A percentile compares a stretch with the other conserved stretches of the same genome.
Evolutionary conservation across 2,113 vertebrate genomes (phyloP).

Genomic region (Melospiza melodia): DNA sequence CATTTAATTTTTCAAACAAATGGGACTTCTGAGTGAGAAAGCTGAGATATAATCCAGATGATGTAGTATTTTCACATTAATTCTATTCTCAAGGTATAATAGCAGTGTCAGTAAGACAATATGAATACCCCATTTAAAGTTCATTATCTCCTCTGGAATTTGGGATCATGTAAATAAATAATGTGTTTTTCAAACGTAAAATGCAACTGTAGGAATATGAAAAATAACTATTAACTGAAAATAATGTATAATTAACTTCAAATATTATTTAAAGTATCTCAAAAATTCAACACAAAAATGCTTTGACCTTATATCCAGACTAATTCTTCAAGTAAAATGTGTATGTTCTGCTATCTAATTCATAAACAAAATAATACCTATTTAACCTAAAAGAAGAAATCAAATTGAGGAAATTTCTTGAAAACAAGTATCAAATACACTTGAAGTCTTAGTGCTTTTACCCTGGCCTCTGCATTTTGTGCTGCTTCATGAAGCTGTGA

Average conservation of each 20-base stretch:
- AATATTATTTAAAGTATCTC: conserved; percentile 18
- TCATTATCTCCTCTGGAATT: conserved; percentile 20
- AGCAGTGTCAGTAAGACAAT: not conserved
- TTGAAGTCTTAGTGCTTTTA: not conserved
- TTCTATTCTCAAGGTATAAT: not conserved
- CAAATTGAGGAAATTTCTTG: not conserved
- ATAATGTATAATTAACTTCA: not conserved
- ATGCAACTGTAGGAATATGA: not conserved
- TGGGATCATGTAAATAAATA: conserved; percentile 8
- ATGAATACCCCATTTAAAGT: not conserved
- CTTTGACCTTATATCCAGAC: not conserved
- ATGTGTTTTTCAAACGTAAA: conserved; percentile 38
- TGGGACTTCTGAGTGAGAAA: not conserved
- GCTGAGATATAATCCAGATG: not conserved
- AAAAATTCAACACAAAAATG: conserved; percentile 4
- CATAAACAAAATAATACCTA: conserved; percentile 7
- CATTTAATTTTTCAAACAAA: not conserved
- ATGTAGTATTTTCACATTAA: not conserved
- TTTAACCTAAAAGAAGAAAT: not conserved
- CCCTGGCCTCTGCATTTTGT: not conserved
- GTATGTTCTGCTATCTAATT: not conserved
- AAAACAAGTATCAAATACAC: not conserved
- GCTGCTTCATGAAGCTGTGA: not conserved
- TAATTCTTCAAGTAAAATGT: not conserved
- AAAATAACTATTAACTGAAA: conserved; percentile 3